Evolutionary conservation across 2,888 invertebrate genomes (phyloP).

Genomic region (Agrochola lota): DNA sequence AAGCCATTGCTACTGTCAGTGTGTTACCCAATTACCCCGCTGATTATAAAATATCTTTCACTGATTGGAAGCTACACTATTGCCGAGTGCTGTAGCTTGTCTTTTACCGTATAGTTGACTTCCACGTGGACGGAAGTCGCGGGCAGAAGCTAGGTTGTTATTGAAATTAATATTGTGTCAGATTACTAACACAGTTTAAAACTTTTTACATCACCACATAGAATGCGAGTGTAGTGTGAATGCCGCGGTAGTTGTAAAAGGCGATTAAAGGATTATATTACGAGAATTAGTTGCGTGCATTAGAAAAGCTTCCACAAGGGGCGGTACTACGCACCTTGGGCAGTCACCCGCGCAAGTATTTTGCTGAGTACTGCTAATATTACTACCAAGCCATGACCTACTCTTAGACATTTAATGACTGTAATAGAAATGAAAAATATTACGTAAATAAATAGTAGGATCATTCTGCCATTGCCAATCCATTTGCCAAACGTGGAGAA

Average conservation of each 20-base stretch:
- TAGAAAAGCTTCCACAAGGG: not conserved
- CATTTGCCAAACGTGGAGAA: not conserved
- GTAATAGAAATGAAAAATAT: no score
- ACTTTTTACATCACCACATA: not conserved
- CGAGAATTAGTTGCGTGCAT: not conserved
- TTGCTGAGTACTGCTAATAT: not conserved
- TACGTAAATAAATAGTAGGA: not conserved
- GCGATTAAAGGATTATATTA: slow-evolving; percentile 6
- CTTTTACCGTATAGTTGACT: not conserved
- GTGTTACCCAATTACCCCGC: no score
- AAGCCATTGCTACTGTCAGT: no score
- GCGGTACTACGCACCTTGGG: not conserved
- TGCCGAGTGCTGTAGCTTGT: no score
- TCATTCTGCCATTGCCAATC: not conserved
- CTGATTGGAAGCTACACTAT: no score
- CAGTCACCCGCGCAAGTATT: not conserved
- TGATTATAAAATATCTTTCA: no score
- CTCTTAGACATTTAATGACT: not conserved
- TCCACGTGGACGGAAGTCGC: not conserved
- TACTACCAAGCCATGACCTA: not conserved
- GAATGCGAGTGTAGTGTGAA: not conserved
- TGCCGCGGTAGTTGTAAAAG: not conserved
- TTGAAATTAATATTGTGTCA: no score
- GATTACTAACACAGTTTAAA: not conserved
- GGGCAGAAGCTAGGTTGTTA: not conserved